Evolutionary conservation across 2,113 vertebrate species (phyloP).

Genomic region (Pseudopipra pipra): DNA sequence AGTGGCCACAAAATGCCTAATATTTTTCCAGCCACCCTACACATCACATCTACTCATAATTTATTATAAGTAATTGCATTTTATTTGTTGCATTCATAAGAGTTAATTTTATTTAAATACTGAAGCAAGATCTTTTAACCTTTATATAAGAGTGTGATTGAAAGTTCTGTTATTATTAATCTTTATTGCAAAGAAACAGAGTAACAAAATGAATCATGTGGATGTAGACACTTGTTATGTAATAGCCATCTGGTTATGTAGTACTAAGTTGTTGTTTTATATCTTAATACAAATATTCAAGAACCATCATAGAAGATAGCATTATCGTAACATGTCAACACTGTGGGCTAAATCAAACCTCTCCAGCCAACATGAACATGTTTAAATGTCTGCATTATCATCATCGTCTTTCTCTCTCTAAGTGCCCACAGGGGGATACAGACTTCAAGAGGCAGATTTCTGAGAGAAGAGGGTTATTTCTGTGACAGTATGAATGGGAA

Average conservation of each 20-base stretch:
- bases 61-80: not conserved
- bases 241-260: constrained; percentile 61
- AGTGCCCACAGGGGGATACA: not conserved
- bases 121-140: constrained; percentile 3
- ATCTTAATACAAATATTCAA: not conserved
- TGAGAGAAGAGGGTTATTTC: not conserved
- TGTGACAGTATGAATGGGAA: not conserved
- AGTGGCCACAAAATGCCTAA: not conserved
- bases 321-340: not conserved
- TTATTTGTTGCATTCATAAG: not conserved
- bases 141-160: constrained; percentile 11
- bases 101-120: not conserved
- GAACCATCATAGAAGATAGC: not conserved
- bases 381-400: not conserved
- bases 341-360: not conserved
- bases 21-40: not conserved
- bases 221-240: constrained; percentile 49
- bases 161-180: constrained; percentile 56
- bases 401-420: not conserved
- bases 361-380: not conserved
- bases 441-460: not conserved
- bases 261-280: constrained; percentile 23
- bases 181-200: constrained; percentile 23
- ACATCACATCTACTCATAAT: not conserved
- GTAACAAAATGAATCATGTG: constrained; percentile 52